A percentile compares a stretch with the other conserved stretches of the same genome.
Evolutionary conservation across 2,113 vertebrate genomes (phyloP).

Genomic region (Xerus inauris): DNA sequence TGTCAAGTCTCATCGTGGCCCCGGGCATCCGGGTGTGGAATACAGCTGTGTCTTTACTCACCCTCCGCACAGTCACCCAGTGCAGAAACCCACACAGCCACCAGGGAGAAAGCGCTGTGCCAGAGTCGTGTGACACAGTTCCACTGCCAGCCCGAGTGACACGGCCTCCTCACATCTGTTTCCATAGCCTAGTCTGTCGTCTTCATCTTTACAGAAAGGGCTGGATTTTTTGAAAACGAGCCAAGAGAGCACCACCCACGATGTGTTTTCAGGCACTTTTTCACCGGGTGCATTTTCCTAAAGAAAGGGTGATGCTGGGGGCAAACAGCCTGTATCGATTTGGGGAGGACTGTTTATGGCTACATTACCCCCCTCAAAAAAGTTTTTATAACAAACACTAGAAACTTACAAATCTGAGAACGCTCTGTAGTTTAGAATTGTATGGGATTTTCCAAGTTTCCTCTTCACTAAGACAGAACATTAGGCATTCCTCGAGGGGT

Average conservation of each 20-base stretch:
- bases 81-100: conserved; percentile 36
- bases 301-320: conserved; percentile 37
- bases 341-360: not conserved
- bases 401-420: not conserved
- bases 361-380: not conserved
- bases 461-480: not conserved
- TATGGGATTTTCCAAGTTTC: not conserved
- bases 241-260: conserved; percentile 52
- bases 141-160: conserved; percentile 73
- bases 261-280: conserved; percentile 48
- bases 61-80: not conserved
- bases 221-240: conserved; percentile 66
- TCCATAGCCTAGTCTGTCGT: conserved; percentile 79
- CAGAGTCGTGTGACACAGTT: conserved; percentile 66
- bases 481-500: no score
- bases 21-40: not conserved
- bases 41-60: conserved; percentile 11
- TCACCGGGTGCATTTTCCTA: not conserved
- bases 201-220: conserved; percentile 76
- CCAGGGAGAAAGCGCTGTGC: conserved; percentile 40
- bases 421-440: not conserved
- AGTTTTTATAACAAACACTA: not conserved
- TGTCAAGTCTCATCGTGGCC: not conserved
- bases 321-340: not conserved
- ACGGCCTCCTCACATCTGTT: conserved; percentile 71